These are phyloP conservation scores for Neolamprologus caudopunctatus DNA, from an alignment of 2,113 vertebrate genomes.

Conservation along the genomic window DNA sequence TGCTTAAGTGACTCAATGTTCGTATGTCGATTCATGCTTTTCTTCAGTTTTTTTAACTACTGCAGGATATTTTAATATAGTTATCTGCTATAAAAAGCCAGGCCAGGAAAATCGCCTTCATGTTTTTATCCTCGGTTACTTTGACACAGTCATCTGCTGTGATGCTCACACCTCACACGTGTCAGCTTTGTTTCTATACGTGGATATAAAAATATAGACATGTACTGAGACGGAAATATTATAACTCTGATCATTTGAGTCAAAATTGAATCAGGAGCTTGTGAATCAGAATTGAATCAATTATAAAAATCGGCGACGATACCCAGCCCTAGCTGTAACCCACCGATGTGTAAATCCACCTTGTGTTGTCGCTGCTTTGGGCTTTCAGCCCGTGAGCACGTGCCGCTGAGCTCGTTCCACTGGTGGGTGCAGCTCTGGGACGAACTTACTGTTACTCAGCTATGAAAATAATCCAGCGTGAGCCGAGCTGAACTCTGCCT, in stretches of 20 bases:
- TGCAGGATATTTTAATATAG: background rate
- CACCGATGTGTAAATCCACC: background rate
- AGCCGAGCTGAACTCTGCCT: background rate
- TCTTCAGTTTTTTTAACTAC: background rate
- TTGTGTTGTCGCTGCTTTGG: background rate
- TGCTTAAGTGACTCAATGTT: background rate
- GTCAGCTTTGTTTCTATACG: background rate
- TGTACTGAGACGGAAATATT: background rate
- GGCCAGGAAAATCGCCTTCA: background rate
- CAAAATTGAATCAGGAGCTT: background rate
- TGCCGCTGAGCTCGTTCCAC: background rate
- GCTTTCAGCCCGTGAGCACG: background rate
- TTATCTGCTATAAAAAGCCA: background rate
- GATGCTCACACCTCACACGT: background rate
- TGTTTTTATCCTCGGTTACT: background rate
- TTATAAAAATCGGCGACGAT: background rate
- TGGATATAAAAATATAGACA: background rate
- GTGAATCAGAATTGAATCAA: background rate
- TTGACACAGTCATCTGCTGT: background rate
- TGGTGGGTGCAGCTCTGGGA: background rate
- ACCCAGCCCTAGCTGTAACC: background rate
- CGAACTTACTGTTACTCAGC: background rate
- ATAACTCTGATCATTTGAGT: background rate
- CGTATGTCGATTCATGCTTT: background rate
- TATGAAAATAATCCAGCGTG: background rate